Base-by-base conservation (phyloP, 2,113 vertebrate genomes). In the Lamprotornis superbus region DNA sequence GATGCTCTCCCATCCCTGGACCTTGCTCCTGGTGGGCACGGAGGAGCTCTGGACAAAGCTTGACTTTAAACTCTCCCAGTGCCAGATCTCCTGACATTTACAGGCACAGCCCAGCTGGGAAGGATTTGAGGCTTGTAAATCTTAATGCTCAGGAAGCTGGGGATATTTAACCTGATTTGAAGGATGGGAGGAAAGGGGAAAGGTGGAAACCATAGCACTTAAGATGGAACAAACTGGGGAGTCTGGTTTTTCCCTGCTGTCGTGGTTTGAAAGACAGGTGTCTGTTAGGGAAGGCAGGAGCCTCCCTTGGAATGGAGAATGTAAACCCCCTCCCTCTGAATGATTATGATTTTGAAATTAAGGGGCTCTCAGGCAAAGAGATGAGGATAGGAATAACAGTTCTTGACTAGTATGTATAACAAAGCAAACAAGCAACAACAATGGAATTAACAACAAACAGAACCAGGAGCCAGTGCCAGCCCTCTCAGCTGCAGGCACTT, bases 1-100 rank as follows among this genome's bases (percentile, higher is more conserved):
- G 11, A 63, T 16, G 9, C 33, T 64, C 44, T 52, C 65, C 75
- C 33, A 17, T 33, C 19, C 65, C 64, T 2, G 3, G 7, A 10
- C 8, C 31, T 40, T 1, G 1, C 4, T 83, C 80, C 53, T 3
- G 0, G 11, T 0, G 7, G 67, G 28, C 3, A 2, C 0, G 1
- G 47, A 12, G 12, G 39, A 69, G 31, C 59, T 57, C 49, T 46
- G 75, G 35, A 11, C 61, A 55, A 71, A 90, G 63, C 64, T 60
- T 0, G 0, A 37, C 60, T 87, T 89, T 68, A 57, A 77, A 52
- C 1, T 1, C 56, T 52, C 14, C 63, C 59, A 2, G 2, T 65
- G 71, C 67, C 83, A 40, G 44, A 59, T 40, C 71, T 87, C 78
- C 74, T 65, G 82, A 73, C 25, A 65, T 93, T 94, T 90, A n/a